Base-by-base conservation (phyloP, 2,888 invertebrate genomes). In the Yponomeuta sedellus region DNA sequence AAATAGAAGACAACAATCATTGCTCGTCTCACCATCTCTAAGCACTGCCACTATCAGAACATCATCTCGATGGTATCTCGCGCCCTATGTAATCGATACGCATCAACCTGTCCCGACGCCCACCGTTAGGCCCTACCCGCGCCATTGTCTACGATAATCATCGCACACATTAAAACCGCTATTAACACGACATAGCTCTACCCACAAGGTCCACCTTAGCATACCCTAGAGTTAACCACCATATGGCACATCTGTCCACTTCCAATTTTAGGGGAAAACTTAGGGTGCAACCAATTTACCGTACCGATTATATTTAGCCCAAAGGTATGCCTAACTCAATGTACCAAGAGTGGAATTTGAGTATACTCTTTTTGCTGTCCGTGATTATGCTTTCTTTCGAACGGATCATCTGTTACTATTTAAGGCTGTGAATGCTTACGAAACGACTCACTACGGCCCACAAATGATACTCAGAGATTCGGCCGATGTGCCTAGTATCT, bases 81-180 rank as follows among this genome's bases (percentile, higher is more conserved):
- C 6, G 61, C 28, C 61, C 16, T 34, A n/a, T 28, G 61, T 61
- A 61, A 61, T 16, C 61, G 61, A 61, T 61, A 61, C 61, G 16
- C 58, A 58, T 58, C 58, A 58, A 19, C 58, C 58, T 19, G 19
- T 58, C 19, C 58, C 61, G 11, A 34, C 61, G 22, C 34, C 22
- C 61, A 62, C 62, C 34, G 28, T 25, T 34, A 34, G 62, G 44
- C 62, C 19, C 62, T 62, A 34, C 59, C 59, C 59, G 59, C 59
- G 59, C 59, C 59, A 59, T 59, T 59, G 59, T 59, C 59, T 59
- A 59, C 20, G 59, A 59, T 59, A 59, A 59, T 59, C 59, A 59
- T 59, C 59, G 22, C 22, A 12, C 25, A 59, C 59, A 59, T 59
- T 59, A 59, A 59, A 59, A 59, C 59, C 11, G 25, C 59, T 59